Percentiles rank a stretch among this genome's conserved stretches.
Evolutionary conservation across 2,113 vertebrate species (phyloP).

Genomic region (Amazona guildingii): DNA sequence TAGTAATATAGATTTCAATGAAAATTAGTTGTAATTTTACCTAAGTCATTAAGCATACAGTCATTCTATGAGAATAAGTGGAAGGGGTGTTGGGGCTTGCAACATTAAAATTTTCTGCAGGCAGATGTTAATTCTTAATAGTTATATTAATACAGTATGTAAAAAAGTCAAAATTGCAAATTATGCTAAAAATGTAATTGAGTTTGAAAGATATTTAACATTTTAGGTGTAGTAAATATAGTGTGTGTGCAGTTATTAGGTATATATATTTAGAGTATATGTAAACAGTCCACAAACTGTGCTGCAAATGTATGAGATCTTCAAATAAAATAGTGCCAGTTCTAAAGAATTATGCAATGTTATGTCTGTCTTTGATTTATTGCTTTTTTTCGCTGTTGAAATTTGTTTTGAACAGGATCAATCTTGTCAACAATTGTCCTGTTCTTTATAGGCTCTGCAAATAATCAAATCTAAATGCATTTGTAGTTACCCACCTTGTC

Average conservation of each 20-base stretch:
- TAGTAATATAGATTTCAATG: not conserved
- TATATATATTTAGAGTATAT: not conserved
- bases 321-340: not conserved
- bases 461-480: conserved; percentile 55
- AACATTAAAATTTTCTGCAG: not conserved
- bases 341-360: not conserved
- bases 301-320: not conserved
- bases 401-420: conserved; percentile 14
- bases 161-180: not conserved
- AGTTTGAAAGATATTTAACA: not conserved
- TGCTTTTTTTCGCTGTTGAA: not conserved
- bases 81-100: not conserved
- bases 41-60: not conserved
- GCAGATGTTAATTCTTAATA: not conserved
- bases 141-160: not conserved
- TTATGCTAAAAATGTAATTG: not conserved
- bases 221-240: not conserved
- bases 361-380: not conserved
- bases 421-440: not conserved
- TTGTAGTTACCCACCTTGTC: conserved; percentile 8
- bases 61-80: not conserved
- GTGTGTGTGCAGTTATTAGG: not conserved
- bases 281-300: not conserved
- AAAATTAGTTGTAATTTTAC: not conserved
- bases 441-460: not conserved